These are phyloP conservation scores for Herminia tarsipennalis DNA, from an alignment of 2,888 invertebrate genomes.

Conservation along the genomic window DNA sequence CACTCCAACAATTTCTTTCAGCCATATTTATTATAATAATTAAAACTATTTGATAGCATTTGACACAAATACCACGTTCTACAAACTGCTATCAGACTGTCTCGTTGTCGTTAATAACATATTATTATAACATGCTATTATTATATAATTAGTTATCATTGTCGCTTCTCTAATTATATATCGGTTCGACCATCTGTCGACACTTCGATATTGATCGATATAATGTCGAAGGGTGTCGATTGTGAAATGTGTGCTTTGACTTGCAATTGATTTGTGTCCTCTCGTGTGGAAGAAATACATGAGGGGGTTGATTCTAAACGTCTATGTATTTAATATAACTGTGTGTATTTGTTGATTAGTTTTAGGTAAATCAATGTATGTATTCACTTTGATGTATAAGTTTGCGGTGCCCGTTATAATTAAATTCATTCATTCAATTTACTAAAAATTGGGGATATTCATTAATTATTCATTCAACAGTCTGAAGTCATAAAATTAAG, in stretches of 20 bases:
- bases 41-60: slow-evolving; percentile 17
- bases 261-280: slow-evolving; percentile 25
- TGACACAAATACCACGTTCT: slow-evolving; percentile 46
- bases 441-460: no score
- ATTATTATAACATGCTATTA: slow-evolving; percentile 5
- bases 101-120: slow-evolving; percentile 28
- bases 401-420: no score
- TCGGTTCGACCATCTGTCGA: slow-evolving; percentile 69
- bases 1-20: slow-evolving; percentile 2
- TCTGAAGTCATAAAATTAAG: no score
- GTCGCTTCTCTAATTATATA: slow-evolving; percentile 30
- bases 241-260: slow-evolving; percentile 33
- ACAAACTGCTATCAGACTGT: slow-evolving; percentile 24
- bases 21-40: slow-evolving; percentile 5
- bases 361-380: no score
- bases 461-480: no score
- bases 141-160: slow-evolving; percentile 3
- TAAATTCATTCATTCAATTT: no score
- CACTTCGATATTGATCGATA: slow-evolving; percentile 53
- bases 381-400: no score
- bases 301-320: slow-evolving; percentile 24
- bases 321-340: slow-evolving; percentile 8
- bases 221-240: slow-evolving; percentile 48
- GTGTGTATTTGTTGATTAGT: no score
- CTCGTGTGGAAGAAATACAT: slow-evolving; percentile 12